These are phyloP conservation scores for Adoxophyes honmai DNA, from an alignment of 1,140 invertebrate species.

Conservation along the genomic window DNA sequence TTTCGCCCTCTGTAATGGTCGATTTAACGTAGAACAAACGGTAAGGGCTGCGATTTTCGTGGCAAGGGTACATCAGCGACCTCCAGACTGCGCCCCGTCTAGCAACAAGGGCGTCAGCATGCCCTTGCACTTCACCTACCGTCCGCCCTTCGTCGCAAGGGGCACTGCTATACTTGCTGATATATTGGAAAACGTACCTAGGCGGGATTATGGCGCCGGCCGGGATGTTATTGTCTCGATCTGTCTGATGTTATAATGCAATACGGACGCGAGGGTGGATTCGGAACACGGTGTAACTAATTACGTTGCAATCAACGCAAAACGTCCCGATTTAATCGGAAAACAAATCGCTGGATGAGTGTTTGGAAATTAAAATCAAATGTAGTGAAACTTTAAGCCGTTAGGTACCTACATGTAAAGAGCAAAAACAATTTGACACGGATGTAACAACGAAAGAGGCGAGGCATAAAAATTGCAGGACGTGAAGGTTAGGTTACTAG, in stretches of 20 bases:
- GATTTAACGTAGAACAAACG: constrained; percentile 9
- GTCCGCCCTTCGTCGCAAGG: constrained; percentile 49
- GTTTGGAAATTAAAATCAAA: too few species aligned
- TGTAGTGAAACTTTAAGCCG: too few species aligned
- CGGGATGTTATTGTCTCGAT: not conserved
- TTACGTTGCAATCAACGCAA: not conserved
- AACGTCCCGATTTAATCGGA: too few species aligned
- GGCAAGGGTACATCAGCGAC: constrained; percentile 54
- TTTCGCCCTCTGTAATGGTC: constrained; percentile 5
- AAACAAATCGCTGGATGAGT: too few species aligned
- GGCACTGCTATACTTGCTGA: constrained; percentile 16
- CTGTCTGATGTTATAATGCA: not conserved
- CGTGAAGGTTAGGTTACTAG: too few species aligned
- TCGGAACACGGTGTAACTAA: not conserved
- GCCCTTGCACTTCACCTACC: constrained; percentile 53
- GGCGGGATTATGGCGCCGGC: not conserved
- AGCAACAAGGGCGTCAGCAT: constrained; percentile 42
- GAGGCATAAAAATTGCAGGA: too few species aligned
- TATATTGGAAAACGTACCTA: not conserved
- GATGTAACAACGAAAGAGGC: too few species aligned
- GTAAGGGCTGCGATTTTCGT: constrained; percentile 20
- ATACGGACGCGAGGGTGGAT: not conserved
- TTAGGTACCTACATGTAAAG: too few species aligned
- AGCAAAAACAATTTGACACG: too few species aligned
- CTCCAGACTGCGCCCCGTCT: constrained; percentile 58